Evolutionary conservation across 1,140 invertebrate species (phyloP).

Genomic region (Pseudomyrmex flavicornis): DNA sequence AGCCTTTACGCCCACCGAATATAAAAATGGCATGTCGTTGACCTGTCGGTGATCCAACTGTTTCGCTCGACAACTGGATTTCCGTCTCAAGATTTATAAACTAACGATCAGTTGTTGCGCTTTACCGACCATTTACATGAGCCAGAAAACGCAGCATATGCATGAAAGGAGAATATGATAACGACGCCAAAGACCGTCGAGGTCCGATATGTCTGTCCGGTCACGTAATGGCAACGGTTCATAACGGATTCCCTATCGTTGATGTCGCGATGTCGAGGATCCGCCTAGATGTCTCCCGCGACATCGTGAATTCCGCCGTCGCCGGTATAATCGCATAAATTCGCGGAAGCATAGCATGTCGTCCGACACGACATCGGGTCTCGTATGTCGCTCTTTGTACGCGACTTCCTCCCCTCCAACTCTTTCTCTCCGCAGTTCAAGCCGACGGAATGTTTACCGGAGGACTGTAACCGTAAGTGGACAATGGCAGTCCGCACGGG

Average conservation of each 20-base stretch:
- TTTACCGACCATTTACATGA: too few relatives aligned
- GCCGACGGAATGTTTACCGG: constrained; percentile 1
- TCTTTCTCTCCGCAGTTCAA: too few relatives aligned
- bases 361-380: constrained; percentile 17
- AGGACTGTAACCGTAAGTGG: constrained; percentile 70
- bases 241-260: constrained; percentile 43
- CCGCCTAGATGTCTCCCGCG: constrained; percentile 23
- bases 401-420: neutral
- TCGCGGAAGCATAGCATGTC: constrained; percentile 16
- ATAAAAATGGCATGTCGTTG: too few relatives aligned
- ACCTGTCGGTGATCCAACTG: too few relatives aligned
- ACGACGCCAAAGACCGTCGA: neutral
- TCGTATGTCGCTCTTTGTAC: constrained; percentile 8
- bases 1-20: too few relatives aligned
- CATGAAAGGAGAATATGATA: neutral
- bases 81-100: too few relatives aligned
- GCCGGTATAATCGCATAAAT: constrained; percentile 36
- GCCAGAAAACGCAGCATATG: neutral
- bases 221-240: constrained; percentile 71
- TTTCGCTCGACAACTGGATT: too few relatives aligned
- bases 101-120: too few relatives aligned
- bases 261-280: neutral
- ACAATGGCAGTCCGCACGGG: constrained; percentile 65
- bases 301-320: neutral
- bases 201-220: constrained; percentile 50